Percentiles rank a stretch among this genome's conserved stretches.
These are phyloP conservation scores for Galagoides demidoff DNA, from an alignment of 2,797 vertebrate species.

Conservation along the genomic window DNA sequence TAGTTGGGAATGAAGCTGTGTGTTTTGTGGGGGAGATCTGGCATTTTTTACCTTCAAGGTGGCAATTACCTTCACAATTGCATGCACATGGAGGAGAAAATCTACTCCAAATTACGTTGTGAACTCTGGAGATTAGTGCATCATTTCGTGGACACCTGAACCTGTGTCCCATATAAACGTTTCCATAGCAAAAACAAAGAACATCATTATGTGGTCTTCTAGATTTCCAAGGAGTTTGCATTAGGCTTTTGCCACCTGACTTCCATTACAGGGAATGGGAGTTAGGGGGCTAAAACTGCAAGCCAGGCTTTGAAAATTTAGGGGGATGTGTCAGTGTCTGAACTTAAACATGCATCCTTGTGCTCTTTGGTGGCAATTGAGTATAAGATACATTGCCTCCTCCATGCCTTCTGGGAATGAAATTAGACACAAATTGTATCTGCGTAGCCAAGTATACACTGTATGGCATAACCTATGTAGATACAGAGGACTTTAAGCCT, in stretches of 20 bases:
- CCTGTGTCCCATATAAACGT: slow-evolving; percentile 79
- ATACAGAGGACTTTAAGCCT: slow-evolving; percentile 44
- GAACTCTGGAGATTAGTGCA: slow-evolving; percentile 84
- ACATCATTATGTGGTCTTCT: slow-evolving; percentile 56
- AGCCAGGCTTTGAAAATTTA: slow-evolving; percentile 75
- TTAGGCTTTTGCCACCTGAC: slow-evolving; percentile 69
- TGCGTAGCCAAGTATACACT: slow-evolving; percentile 34
- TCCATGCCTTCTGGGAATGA: slow-evolving; percentile 38
- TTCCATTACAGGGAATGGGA: slow-evolving; percentile 77
- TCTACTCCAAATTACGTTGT: slow-evolving; percentile 77
- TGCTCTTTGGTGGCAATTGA: slow-evolving; percentile 63
- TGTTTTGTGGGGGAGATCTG: not conserved
- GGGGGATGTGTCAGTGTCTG: slow-evolving; percentile 55
- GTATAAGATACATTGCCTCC: slow-evolving; percentile 40
- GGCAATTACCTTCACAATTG: slow-evolving; percentile 85
- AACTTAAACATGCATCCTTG: slow-evolving; percentile 69
- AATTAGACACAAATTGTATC: slow-evolving; percentile 59
- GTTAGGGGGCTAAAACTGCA: slow-evolving; percentile 66
- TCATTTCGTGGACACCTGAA: slow-evolving; percentile 82
- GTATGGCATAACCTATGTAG: not conserved
- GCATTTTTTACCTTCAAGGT: slow-evolving; percentile 79
- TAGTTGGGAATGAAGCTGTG: slow-evolving; percentile 46
- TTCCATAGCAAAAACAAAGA: slow-evolving; percentile 79
- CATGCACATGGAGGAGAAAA: slow-evolving; percentile 82
- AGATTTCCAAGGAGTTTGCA: slow-evolving; percentile 77